These are phyloP conservation scores for Acrocera orbiculus DNA, from an alignment of 2,888 invertebrate genomes.

Conservation along the genomic window DNA sequence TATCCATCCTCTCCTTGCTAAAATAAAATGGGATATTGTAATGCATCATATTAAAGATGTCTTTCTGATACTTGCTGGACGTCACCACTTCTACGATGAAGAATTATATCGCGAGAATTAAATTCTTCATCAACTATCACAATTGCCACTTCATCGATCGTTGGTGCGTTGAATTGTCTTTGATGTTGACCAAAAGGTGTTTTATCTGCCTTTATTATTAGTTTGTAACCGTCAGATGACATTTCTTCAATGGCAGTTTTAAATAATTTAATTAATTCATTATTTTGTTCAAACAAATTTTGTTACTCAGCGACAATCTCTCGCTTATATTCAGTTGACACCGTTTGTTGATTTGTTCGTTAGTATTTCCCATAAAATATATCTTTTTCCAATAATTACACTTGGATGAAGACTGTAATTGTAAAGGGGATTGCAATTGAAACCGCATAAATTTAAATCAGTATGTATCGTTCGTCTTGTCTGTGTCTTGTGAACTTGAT, in stretches of 20 bases:
- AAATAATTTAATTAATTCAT: conserved; percentile 10
- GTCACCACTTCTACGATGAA: conserved; percentile 15
- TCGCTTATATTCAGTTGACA: no score
- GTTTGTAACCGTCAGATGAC: conserved; percentile 14
- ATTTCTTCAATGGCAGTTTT: conserved; percentile 15
- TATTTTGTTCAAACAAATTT: no score
- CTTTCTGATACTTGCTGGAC: conserved; percentile 16
- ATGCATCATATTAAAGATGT: conserved; percentile 21
- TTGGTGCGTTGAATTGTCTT: conserved; percentile 17
- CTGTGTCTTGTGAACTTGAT: no score
- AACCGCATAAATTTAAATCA: no score
- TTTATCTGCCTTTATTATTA: conserved; percentile 19
- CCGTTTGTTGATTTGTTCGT: no score
- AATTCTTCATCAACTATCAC: conserved; percentile 16
- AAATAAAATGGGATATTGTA: conserved; percentile 21
- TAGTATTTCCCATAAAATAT: no score
- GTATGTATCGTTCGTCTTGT: no score
- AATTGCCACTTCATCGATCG: conserved; percentile 16
- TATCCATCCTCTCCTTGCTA: conserved; percentile 18
- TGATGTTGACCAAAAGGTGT: conserved; percentile 16
- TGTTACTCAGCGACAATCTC: no score
- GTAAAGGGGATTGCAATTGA: no score
- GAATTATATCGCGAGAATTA: conserved; percentile 16
- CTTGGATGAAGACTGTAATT: no score
- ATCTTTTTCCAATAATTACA: no score